phyloP scores from a whole-genome alignment of 2,888 invertebrate genomes.

The Erannis defoliaria region DNA sequence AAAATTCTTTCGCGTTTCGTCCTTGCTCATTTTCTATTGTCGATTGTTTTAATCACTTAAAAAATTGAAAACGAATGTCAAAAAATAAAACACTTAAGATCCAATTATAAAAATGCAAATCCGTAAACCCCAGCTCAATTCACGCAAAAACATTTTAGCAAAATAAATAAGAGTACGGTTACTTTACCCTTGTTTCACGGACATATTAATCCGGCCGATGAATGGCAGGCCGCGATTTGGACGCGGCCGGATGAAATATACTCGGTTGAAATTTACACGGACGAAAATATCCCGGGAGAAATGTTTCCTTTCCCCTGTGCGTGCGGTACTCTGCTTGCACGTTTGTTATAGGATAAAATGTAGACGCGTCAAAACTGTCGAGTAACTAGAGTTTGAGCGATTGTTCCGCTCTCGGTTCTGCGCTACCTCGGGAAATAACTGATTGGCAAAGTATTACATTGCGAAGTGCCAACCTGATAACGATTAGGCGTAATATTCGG shows the following conservation, averaged over 20 bases:
- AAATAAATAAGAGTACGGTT: constrained; percentile 37
- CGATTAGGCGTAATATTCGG: too few species aligned
- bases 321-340: constrained; percentile 2
- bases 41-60: not conserved
- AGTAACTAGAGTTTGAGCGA: constrained; percentile 15
- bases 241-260: constrained; percentile 36
- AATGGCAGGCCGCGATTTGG: constrained; percentile 45
- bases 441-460: constrained; percentile 9
- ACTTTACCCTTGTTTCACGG: constrained; percentile 39
- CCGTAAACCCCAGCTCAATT: constrained; percentile 8
- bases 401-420: constrained; percentile 4
- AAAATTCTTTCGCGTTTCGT: not conserved
- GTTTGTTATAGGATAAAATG: constrained; percentile 7
- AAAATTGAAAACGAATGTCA: not conserved
- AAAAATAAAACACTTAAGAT: constrained; percentile 12
- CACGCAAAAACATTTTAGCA: constrained; percentile 32
- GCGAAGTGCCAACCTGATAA: too few species aligned
- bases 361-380: constrained; percentile 18
- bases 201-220: constrained; percentile 51
- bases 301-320: constrained; percentile 21
- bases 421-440: not conserved
- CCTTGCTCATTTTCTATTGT: too few species aligned
- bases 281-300: constrained; percentile 45
- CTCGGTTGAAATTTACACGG: constrained; percentile 45
- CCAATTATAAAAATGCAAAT: constrained; percentile 20